Percentiles rank a stretch among this genome's conserved stretches.
These are phyloP conservation scores for Patella caerulea DNA, from an alignment of 2,888 invertebrate genomes.

Conservation along the genomic window DNA sequence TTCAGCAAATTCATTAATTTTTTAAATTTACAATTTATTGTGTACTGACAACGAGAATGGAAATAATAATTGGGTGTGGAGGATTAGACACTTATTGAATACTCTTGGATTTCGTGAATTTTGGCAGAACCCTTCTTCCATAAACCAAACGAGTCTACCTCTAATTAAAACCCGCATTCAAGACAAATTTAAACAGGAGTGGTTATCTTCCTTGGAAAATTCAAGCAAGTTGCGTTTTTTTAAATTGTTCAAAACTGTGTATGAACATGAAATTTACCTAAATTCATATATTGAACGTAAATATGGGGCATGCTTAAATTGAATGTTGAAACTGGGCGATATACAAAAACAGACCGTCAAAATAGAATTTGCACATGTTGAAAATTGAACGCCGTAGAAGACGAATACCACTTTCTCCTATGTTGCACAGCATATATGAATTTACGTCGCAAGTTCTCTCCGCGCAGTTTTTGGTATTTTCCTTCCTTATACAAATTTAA, in stretches of 20 bases:
- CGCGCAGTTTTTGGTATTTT: background rate
- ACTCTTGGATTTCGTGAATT: no score
- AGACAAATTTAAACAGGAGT: background rate
- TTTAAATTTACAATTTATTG: background rate
- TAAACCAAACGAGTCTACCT: background rate
- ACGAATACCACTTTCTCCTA: background rate
- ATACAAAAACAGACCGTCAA: background rate
- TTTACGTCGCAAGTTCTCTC: no score
- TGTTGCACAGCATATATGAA: background rate
- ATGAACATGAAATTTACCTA: background rate
- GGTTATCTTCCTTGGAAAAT: background rate
- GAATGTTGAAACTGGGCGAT: slow-evolving; percentile 9
- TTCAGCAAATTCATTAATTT: background rate
- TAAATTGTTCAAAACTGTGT: background rate
- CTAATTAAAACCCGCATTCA: background rate
- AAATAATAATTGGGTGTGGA: background rate
- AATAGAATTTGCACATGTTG: background rate
- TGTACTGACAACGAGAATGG: background rate
- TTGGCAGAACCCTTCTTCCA: no score
- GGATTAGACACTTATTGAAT: no score
- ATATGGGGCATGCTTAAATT: background rate
- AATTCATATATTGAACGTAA: background rate
- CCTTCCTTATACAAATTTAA: background rate
- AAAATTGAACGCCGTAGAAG: background rate
- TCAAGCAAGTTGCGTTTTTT: slow-evolving; percentile 1